Evolutionary conservation across 2,888 invertebrate species (phyloP), one percentile per base, ranked within the genome.

Genomic region (Lypha dubia): DNA sequence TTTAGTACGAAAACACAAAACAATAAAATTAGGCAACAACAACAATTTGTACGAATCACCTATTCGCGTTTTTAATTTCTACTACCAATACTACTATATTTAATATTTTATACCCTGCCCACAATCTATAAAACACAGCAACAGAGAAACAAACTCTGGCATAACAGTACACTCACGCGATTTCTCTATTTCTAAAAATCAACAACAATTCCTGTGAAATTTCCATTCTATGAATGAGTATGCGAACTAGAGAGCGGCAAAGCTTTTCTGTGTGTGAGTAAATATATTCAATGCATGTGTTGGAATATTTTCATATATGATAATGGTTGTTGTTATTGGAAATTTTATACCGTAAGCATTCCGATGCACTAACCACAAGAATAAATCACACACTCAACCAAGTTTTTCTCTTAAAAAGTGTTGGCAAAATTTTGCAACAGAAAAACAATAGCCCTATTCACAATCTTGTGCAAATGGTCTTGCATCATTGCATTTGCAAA

Each of bases 91-190:
- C 11, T 8, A 65, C 9, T 65, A 28, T 89, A 88, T 88, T 88
- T 89, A 89, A 88, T 88, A 89, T 91, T 63, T 91, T 88, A 86
- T 91, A 90, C 90, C 91, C 91, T 91, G 91, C 91, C 91, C 91
- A 91, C 91, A 90, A 91, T 89, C 87, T 86, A 88, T 89, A 84
- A 79, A 73, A 85, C 76, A 85, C 86, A 38, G 82, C 70, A 67
- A 68, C 28, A 75, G 35, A 77, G 38, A 41, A 51, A 35, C 62
- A 68, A 20, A 65, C 63, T 65, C 71, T 67, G 60, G 1, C 17
- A 63, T 60, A 76, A 67, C 63, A 22, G 32, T 60, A 46, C 77
- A 75, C 84, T 79, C 77, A 74, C 70, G 62, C 68, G 68, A 80
- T 77, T 73, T 74, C 71, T 80, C 71, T 75, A 63, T 62, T 63